Base-by-base conservation (phyloP, 1,140 invertebrate species). In the Drosophila sp. region DNA sequence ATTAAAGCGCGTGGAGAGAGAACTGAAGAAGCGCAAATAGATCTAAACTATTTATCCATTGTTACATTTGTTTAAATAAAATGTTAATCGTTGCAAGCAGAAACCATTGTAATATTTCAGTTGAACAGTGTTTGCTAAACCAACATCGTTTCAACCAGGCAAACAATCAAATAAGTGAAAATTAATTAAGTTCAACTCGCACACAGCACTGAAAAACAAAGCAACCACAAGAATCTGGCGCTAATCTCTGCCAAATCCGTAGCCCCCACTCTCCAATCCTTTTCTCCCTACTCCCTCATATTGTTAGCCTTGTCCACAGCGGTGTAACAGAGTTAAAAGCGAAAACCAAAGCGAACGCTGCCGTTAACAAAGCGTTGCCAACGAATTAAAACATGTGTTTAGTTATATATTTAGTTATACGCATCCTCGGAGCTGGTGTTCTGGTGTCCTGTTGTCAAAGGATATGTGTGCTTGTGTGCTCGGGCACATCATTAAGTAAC, bases 231-330 rank as follows among this genome's bases (percentile, higher is more conserved):
- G 25, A 77, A 70, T 56, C 56, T 11, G 50, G 45, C 67, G 61
- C 81, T 80, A 86, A 86, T 86, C 77, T 74, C 70, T 74, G 65
- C 58, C 58, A 74, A 77, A 80, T 74, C 73, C 56, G 43, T 56
- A 51, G 14, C 16, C 21, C 25, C 64, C 40, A 4, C 1, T 40
- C 48, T 51, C 40, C 18, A 29, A 2, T n/a, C 7, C 14, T 18
- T 7, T 56, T 13, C 32, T 27, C 1, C 7, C 27, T 9, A 4
- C 7, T n/a, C 27, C 11, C 32, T 18, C 29, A 16, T 41, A 0
- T 13, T 27, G 5, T 58, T 41, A 29, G 25, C 56, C 56, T 38
- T 63, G 62, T 50, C 56, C 63, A 76, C 78, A 80, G 64, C 45
- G 50, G 59, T 45, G 51, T 66, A 72, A 63, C 46, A 25, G 46